phyloP scores from a whole-genome alignment of 2,113 vertebrate genomes.

The Pterocles gutturalis region DNA sequence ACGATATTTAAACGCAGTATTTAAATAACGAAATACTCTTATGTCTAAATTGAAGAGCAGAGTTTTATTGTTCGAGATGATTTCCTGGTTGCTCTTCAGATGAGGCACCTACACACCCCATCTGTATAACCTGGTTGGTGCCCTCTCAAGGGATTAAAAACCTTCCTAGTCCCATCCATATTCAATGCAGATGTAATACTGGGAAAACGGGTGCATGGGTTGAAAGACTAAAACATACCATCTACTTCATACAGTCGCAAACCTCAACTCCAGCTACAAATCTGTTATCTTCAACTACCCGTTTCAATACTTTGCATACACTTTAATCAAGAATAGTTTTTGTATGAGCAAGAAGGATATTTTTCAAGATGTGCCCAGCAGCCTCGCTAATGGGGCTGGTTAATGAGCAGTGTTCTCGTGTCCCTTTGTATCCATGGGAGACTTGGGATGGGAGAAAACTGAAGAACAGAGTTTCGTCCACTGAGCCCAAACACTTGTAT shows the following conservation, averaged over 20 bases:
- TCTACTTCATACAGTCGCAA: not conserved
- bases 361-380: not conserved
- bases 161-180: not conserved
- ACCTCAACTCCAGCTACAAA: not conserved
- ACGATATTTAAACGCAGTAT: not conserved
- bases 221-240: not conserved
- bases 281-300: rapidly evolving
- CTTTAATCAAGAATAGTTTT: not conserved
- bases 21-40: not conserved
- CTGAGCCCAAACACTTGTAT: not conserved
- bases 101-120: not conserved
- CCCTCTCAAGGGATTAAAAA: not conserved
- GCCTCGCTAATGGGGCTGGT: not conserved
- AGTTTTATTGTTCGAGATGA: not conserved
- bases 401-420: not conserved
- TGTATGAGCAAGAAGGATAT: not conserved
- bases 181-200: not conserved
- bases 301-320: rapidly evolving
- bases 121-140: rapidly evolving
- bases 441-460: not conserved
- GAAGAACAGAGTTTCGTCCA: not conserved
- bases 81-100: not conserved
- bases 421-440: not conserved
- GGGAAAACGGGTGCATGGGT: not conserved
- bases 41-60: not conserved